These are phyloP conservation scores for Aurelia aurita DNA, from an alignment of 30 jellyfish, hydroid and myxozoan genomes.

Conservation along the genomic window DNA sequence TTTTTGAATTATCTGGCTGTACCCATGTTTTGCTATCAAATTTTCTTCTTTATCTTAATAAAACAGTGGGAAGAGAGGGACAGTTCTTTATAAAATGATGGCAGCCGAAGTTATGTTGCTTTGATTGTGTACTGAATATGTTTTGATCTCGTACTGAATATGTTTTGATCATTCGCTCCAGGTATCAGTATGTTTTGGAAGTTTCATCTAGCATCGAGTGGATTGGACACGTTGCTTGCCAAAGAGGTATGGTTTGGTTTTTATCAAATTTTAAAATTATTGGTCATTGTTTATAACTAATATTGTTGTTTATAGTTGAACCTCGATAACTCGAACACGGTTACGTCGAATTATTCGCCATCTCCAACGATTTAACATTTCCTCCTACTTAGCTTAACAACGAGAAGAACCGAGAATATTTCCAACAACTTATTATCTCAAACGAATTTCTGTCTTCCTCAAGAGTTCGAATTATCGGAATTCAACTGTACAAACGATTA, in stretches of 20 bases:
- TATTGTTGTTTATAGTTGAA: background rate
- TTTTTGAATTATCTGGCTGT: too few species aligned
- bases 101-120: too few species aligned
- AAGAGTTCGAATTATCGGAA: background rate
- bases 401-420: too few species aligned
- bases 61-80: too few species aligned
- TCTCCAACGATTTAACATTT: too few species aligned
- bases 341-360: too few species aligned
- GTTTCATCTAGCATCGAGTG: constrained; percentile 74
- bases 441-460: background rate
- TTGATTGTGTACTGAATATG: background rate
- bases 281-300: background rate
- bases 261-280: background rate
- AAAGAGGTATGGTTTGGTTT: constrained; percentile 66
- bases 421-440: too few species aligned
- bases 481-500: background rate
- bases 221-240: constrained; percentile 73
- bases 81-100: too few species aligned
- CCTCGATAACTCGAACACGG: too few species aligned
- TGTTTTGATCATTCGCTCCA: background rate
- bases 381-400: too few species aligned
- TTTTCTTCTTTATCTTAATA: too few species aligned
- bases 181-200: constrained; percentile 79
- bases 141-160: background rate
- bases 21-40: too few species aligned